Conservation (phyloP, 1,140 invertebrate genomes). For the Kradibia gibbosae region DNA sequence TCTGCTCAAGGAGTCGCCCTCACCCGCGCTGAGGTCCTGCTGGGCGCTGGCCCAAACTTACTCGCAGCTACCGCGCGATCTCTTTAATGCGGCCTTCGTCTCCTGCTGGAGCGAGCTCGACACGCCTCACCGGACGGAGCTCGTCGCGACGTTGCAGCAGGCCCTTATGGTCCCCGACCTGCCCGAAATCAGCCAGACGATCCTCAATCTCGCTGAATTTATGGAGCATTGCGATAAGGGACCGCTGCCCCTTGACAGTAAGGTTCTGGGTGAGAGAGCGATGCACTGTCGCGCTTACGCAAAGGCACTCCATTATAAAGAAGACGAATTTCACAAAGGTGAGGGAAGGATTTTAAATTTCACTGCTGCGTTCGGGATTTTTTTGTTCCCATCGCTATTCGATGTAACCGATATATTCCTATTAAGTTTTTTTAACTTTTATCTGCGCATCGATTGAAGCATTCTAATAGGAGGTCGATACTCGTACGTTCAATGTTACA, state of each 20-base stretch:
- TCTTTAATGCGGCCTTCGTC: constrained; percentile 99
- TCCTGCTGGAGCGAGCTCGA: constrained; percentile 98
- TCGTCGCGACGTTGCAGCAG: constrained; percentile 90
- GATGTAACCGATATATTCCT: no score
- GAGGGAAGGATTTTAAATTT: neutral
- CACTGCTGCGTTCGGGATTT: no score
- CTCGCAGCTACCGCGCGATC: constrained; percentile 91
- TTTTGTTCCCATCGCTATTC: no score
- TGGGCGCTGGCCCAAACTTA: constrained; percentile 94
- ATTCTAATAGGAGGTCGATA: neutral
- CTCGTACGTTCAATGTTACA: neutral
- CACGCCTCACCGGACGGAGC: constrained; percentile 85
- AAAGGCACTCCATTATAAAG: constrained; percentile 98
- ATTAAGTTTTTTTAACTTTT: no score
- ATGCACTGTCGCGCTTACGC: constrained; percentile 92
- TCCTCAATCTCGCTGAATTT: constrained; percentile 98
- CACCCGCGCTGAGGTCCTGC: constrained; percentile 92
- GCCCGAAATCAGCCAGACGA: constrained; percentile 97
- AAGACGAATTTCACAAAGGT: constrained; percentile 90
- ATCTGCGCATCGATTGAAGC: no score
- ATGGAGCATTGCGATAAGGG: constrained; percentile 99
- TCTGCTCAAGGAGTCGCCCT: constrained; percentile 95
- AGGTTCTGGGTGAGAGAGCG: constrained; percentile 85
- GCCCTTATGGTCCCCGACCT: constrained; percentile 94
- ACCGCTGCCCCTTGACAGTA: constrained; percentile 90